Evolutionary conservation across 2,113 vertebrate species (phyloP), one percentile per base, ranked within the genome.

Genomic region (Sorex fumeus): DNA sequence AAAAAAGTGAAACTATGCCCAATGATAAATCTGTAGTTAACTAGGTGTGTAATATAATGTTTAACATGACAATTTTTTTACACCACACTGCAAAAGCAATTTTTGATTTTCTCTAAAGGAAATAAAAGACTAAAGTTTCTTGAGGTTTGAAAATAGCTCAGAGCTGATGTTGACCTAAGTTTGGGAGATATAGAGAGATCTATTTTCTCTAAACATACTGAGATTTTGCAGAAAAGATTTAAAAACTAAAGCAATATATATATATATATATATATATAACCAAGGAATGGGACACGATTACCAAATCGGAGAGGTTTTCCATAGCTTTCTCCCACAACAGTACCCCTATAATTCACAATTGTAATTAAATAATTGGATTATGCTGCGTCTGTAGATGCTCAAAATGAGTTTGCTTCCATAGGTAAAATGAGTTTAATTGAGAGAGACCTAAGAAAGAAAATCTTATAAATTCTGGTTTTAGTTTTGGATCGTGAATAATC

Each of bases 401-500:
- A 66, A 85, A 91, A 91, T 71, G 40, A 86, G 45, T 67, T 89
- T 64, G 11, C n/a, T 84, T 32, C 21, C 32, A 60, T 50, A 57
- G 77, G 87, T 91, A 87, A 57, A 77, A 66, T 88, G 86, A 2
- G 36, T 81, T 91, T 88, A 47, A 76, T 64, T 85, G n/a, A 71
- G 25, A 95, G 25, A 53, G 16, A 10, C 28, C 2, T 71, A 81
- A 47, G 62, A 64, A 77, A 57, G 36, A 47, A 88, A 87, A 66
- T 64, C 81, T 81, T 90, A 78, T 30, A 92, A 82, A 87, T 86
- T 86, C n/a, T 8, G 82, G 32, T 94, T 88, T 32, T 8, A 85
- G 32, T 94, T 88, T 32, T 69, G 25, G 23, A 60, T 11, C 34
- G 2, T 28, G 15, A 80, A 34, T 80, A 67, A 82, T 77, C 62